Evolutionary conservation across 2,888 invertebrate genomes (phyloP).

Genomic region (Pterostichus niger): DNA sequence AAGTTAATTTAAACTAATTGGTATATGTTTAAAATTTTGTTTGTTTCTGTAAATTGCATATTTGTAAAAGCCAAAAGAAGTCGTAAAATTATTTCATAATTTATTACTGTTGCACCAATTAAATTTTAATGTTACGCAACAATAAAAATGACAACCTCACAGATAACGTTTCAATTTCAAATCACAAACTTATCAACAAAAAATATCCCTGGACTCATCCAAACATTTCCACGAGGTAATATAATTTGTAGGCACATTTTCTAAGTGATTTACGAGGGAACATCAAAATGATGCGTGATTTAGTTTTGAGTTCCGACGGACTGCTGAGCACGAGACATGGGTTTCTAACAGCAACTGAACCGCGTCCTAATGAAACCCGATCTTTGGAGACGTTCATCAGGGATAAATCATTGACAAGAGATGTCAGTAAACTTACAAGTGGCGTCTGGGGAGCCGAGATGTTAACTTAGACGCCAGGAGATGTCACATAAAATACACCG

Average conservation of each 20-base stretch:
- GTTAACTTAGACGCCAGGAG: slow-evolving; percentile 34
- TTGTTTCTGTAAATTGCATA: too few species aligned
- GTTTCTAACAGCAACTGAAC: slow-evolving; percentile 11
- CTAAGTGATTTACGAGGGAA: slow-evolving; percentile 58
- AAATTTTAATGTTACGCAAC: background rate
- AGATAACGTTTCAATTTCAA: slow-evolving; percentile 33
- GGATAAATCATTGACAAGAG: slow-evolving; percentile 59
- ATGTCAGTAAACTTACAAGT: slow-evolving; percentile 55
- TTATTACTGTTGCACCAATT: slow-evolving; percentile 4
- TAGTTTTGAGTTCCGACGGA: background rate
- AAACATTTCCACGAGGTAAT: slow-evolving; percentile 3
- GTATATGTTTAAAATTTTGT: too few species aligned
- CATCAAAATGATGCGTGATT: slow-evolving; percentile 41
- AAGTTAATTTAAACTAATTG: too few species aligned
- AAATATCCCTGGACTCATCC: background rate
- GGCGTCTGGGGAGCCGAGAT: slow-evolving; percentile 47
- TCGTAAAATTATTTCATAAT: background rate
- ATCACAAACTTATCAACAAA: background rate
- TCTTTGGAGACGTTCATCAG: slow-evolving; percentile 29
- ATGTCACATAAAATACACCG: slow-evolving; percentile 24
- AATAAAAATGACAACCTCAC: background rate
- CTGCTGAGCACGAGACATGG: slow-evolving; percentile 17
- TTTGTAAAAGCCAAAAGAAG: too few species aligned
- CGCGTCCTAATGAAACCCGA: slow-evolving; percentile 42
- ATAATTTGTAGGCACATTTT: slow-evolving; percentile 51